phyloP scores from a whole-genome alignment of 1,140 invertebrate species.

The Lepidurus couesii region DNA sequence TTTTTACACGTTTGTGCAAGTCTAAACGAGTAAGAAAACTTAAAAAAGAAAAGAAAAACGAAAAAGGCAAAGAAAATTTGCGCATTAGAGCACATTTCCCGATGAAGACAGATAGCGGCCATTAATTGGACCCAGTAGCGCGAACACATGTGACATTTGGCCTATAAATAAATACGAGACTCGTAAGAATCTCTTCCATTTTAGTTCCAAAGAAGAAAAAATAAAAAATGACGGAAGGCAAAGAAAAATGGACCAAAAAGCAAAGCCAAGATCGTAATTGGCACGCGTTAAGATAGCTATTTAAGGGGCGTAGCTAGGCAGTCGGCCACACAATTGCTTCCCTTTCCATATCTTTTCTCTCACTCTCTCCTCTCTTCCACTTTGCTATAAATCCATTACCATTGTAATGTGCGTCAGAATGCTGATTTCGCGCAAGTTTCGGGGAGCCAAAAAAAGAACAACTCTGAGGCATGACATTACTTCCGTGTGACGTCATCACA shows the following conservation, averaged over 20 bases:
- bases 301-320: conserved; percentile 20
- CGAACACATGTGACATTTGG: conserved; percentile 18
- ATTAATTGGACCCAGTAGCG: conserved; percentile 9
- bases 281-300: conserved; percentile 19
- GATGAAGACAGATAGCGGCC: conserved; percentile 14
- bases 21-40: too few species aligned
- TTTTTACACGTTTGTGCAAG: too few species aligned
- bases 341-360: not conserved
- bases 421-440: not conserved
- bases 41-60: not conserved
- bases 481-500: not conserved
- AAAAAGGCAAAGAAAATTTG: not conserved
- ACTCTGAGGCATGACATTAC: not conserved
- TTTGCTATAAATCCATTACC: conserved; percentile 3
- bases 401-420: conserved; percentile 19
- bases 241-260: not conserved
- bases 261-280: not conserved
- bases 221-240: not conserved
- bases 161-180: conserved; percentile 12
- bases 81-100: conserved; percentile 6
- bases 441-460: too few species aligned
- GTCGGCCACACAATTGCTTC: conserved; percentile 1
- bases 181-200: not conserved
- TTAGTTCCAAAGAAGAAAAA: not conserved
- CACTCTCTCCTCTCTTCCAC: not conserved